A percentile compares a stretch with the other conserved stretches of the same genome.
phyloP scores from a whole-genome alignment of 2,888 invertebrate species.

The Itoplectis maculator region DNA sequence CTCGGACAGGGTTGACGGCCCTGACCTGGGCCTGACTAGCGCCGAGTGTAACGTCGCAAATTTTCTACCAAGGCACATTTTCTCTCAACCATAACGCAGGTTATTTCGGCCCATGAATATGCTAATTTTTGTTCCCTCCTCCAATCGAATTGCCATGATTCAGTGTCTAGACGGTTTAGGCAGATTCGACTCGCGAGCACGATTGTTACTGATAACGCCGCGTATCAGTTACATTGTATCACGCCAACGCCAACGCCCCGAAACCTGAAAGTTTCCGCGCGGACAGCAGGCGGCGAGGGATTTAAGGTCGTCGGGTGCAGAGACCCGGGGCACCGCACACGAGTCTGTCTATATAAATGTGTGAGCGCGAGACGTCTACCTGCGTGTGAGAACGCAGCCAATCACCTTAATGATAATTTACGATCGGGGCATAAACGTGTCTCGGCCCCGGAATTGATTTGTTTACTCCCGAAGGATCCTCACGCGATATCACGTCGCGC shows the following conservation, averaged over 20 bases:
- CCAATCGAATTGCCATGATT: conserved; percentile 1
- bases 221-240: conserved; percentile 15
- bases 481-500: conserved; percentile 73
- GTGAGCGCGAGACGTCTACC: conserved; percentile 58
- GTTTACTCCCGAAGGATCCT: conserved; percentile 80
- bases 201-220: not conserved
- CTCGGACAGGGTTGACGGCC: no score
- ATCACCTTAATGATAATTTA: conserved; percentile 84
- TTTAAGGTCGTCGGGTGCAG: conserved; percentile 56
- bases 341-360: conserved; percentile 44
- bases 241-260: conserved; percentile 15
- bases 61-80: no score
- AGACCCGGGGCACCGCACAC: conserved; percentile 58
- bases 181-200: not conserved
- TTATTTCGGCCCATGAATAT: not conserved
- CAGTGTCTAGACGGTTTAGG: conserved; percentile 13
- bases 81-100: no score
- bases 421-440: conserved; percentile 80
- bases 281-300: conserved; percentile 24
- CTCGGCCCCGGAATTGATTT: conserved; percentile 80
- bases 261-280: conserved; percentile 6
- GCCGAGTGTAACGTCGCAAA: no score
- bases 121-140: not conserved
- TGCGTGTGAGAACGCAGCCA: conserved; percentile 76
- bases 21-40: no score